phyloP scores from a whole-genome alignment of 2,888 invertebrate species.

The Proisotoma minuta region DNA sequence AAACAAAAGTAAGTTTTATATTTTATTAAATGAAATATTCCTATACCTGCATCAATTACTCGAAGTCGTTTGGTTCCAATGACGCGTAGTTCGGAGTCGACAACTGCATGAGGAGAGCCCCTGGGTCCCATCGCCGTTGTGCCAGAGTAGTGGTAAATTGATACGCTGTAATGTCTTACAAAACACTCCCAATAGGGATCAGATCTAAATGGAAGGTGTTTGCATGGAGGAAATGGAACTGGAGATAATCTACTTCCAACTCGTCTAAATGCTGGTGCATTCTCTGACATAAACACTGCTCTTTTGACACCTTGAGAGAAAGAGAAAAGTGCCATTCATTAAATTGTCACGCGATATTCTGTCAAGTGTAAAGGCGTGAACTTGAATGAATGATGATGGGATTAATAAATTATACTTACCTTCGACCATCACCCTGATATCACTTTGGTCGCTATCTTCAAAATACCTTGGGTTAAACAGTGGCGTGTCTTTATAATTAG shows the following conservation, averaged over 20 bases:
- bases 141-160: conserved; percentile 41
- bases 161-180: conserved; percentile 35
- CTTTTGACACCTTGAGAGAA: conserved; percentile 38
- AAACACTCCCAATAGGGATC: conserved; percentile 45
- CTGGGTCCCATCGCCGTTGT: conserved; percentile 44
- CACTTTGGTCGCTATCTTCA: conserved; percentile 40
- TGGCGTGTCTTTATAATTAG: conserved; percentile 38
- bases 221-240: conserved; percentile 37
- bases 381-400: too few relatives aligned
- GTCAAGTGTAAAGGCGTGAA: conserved; percentile 1
- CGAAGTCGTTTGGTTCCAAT: conserved; percentile 39
- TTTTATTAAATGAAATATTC: too few relatives aligned
- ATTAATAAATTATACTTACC: conserved; percentile 24
- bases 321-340: neutral
- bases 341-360: neutral
- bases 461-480: conserved; percentile 42
- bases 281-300: conserved; percentile 43
- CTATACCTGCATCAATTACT: conserved; percentile 43
- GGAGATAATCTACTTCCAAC: conserved; percentile 19
- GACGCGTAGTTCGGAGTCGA: conserved; percentile 41
- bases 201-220: conserved; percentile 32
- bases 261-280: conserved; percentile 39
- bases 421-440: conserved; percentile 45
- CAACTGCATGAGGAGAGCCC: conserved; percentile 33
- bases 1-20: too few relatives aligned